These are phyloP conservation scores for Anneissia japonica DNA, from an alignment of 35 echinoderm and acorn worm genomes.

Conservation along the genomic window DNA sequence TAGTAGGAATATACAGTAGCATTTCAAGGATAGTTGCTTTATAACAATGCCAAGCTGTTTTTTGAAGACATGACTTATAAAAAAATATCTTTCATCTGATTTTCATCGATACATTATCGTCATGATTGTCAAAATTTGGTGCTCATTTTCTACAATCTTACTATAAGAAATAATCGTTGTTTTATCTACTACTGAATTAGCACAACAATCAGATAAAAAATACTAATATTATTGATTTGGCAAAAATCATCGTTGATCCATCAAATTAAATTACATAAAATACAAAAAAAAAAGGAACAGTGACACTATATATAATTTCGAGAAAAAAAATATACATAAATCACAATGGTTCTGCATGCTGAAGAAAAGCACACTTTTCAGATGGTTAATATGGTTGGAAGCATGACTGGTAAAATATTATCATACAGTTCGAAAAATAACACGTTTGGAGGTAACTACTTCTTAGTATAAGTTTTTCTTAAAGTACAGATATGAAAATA, in stretches of 20 bases:
- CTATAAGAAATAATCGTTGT: neutral
- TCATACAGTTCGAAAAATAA: no score
- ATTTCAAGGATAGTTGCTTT: no score
- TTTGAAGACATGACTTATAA: no score
- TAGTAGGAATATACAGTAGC: no score
- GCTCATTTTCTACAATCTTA: neutral
- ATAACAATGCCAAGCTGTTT: no score
- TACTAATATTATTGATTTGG: neutral
- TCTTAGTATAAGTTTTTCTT: no score
- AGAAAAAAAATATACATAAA: neutral
- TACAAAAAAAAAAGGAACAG: no score
- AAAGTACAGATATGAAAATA: no score
- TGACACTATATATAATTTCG: neutral
- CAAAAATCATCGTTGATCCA: neutral
- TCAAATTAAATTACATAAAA: neutral
- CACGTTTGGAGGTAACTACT: no score
- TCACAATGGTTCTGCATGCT: neutral
- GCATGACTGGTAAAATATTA: neutral
- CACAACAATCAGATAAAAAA: neutral
- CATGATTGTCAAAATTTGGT: no score
- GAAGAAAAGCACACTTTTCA: neutral
- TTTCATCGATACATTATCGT: no score
- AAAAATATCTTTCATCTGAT: no score
- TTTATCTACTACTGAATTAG: neutral
- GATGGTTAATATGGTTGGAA: neutral